A percentile compares a stretch with the other conserved stretches of the same genome.
Conservation (phyloP, 2,888 invertebrate genomes). For the Habrosyne pyritoides region DNA sequence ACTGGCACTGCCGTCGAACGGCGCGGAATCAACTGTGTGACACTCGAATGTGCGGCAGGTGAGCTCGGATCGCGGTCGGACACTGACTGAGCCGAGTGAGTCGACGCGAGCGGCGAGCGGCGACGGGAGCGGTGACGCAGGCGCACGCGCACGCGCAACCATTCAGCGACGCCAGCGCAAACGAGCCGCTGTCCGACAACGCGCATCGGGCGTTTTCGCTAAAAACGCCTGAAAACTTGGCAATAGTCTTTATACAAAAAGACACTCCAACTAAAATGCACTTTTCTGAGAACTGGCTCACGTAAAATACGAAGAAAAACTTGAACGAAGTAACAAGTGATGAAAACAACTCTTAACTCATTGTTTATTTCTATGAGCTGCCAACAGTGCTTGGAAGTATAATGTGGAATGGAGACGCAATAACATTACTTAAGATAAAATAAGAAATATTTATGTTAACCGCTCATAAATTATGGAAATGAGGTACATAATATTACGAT, state of each 20-base stretch:
- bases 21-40: slow-evolving; percentile 47
- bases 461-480: neutral
- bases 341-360: slow-evolving; percentile 21
- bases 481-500: neutral
- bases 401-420: neutral
- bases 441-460: neutral
- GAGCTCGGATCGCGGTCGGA: slow-evolving; percentile 65
- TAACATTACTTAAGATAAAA: neutral
- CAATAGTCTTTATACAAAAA: slow-evolving; percentile 48
- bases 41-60: slow-evolving; percentile 56
- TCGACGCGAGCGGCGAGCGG: slow-evolving; percentile 32
- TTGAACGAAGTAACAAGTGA: slow-evolving; percentile 24
- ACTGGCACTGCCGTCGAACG: slow-evolving; percentile 60
- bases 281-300: slow-evolving; percentile 47
- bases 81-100: slow-evolving; percentile 52
- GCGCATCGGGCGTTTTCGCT: slow-evolving; percentile 35
- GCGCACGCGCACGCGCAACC: slow-evolving; percentile 21
- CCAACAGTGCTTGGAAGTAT: neutral
- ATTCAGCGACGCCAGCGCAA: slow-evolving; percentile 14
- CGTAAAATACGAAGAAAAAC: slow-evolving; percentile 31
- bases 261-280: slow-evolving; percentile 38
- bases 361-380: slow-evolving; percentile 11
- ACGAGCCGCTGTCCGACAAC: slow-evolving; percentile 33
- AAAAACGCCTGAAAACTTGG: slow-evolving; percentile 57
- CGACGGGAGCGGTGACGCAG: slow-evolving; percentile 25